Evolutionary conservation across 2,797 vertebrate species (phyloP).

Genomic region (Scomberomorus guttatus): DNA sequence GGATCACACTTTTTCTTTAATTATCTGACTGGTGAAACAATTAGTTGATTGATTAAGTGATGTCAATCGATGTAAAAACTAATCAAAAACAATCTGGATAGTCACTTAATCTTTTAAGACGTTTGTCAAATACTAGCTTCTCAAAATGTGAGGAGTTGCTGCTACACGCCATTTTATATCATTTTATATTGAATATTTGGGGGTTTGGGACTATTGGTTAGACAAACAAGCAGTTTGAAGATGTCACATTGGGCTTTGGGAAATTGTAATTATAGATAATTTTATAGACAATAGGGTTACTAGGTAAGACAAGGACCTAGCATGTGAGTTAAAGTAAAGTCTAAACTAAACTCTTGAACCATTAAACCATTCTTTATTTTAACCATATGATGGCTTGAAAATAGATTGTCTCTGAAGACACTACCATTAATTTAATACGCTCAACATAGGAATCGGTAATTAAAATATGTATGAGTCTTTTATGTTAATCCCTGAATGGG

Average conservation of each 20-base stretch:
- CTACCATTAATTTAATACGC: conserved; percentile 68
- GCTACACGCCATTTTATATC: neutral
- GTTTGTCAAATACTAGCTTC: too few relatives aligned
- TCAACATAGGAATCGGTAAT: conserved; percentile 69
- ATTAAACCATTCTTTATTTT: conserved; percentile 37
- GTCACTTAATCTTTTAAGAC: neutral
- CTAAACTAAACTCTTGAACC: conserved; percentile 32
- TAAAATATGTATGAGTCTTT: conserved; percentile 76
- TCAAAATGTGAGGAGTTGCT: too few relatives aligned
- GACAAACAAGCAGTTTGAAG: neutral
- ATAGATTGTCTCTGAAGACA: conserved; percentile 42
- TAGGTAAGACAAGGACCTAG: conserved; percentile 1
- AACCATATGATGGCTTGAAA: conserved; percentile 41
- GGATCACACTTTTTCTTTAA: accelerated
- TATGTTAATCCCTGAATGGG: conserved; percentile 77
- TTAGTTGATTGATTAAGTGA: too few relatives aligned
- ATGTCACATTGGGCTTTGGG: neutral
- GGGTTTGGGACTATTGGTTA: neutral
- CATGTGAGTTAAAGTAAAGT: conserved; percentile 11
- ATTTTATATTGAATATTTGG: too few relatives aligned
- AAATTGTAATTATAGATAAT: neutral
- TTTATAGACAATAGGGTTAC: neutral
- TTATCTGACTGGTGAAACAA: neutral
- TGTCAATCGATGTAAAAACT: neutral
- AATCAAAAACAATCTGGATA: neutral